phyloP scores from a whole-genome alignment of 2,113 vertebrate genomes.

The Oreotrochilus melanogaster region DNA sequence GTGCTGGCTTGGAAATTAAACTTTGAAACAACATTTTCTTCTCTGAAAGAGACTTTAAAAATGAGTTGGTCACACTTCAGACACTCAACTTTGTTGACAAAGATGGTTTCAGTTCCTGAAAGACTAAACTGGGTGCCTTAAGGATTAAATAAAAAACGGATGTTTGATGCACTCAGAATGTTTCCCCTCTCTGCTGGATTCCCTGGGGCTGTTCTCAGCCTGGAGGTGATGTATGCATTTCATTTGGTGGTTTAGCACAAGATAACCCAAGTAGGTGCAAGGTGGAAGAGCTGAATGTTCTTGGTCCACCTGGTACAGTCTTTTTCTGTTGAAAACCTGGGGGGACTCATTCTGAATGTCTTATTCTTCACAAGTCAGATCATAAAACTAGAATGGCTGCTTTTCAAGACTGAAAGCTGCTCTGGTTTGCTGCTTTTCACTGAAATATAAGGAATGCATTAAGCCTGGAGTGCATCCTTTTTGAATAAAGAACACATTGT shows the following conservation, averaged over 20 bases:
- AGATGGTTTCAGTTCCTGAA: constrained; percentile 44
- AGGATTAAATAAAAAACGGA: not conserved
- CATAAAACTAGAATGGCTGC: not conserved
- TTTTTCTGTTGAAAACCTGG: not conserved
- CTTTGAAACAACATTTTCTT: not conserved
- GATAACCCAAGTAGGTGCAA: not conserved
- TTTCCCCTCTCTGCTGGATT: not conserved
- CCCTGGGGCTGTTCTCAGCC: not conserved
- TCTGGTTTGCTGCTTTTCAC: not conserved
- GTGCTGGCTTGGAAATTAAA: not conserved
- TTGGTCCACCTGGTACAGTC: not conserved
- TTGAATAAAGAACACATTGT: not conserved
- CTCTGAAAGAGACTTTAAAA: not conserved
- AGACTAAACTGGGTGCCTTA: constrained; percentile 6
- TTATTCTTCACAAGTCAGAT: not conserved
- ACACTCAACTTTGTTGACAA: constrained; percentile 5
- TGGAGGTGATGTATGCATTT: not conserved
- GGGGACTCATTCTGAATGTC: not conserved
- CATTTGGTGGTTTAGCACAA: not conserved
- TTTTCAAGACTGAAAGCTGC: not conserved
- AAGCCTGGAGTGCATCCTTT: not conserved
- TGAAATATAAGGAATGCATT: not conserved
- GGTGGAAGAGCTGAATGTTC: not conserved
- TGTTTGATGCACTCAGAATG: constrained; percentile 21
- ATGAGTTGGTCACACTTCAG: not conserved